phyloP scores from a whole-genome alignment of 2,113 vertebrate genomes.

The Bubo blakistoni region DNA sequence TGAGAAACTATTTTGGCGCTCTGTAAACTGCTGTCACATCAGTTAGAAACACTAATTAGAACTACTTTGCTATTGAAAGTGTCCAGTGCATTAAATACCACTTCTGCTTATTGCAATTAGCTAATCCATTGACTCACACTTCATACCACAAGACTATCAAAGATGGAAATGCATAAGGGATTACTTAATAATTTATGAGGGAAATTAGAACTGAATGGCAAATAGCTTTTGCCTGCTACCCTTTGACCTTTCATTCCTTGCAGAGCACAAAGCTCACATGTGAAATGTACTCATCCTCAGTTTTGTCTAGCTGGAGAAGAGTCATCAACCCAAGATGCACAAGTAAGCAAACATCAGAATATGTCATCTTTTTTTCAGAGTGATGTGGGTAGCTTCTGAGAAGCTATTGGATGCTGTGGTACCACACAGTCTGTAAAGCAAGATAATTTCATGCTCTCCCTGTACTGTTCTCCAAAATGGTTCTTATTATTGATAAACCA shows the following conservation, averaged over 20 bases:
- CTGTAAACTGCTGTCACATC: slow-evolving; percentile 85
- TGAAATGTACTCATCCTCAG: neutral
- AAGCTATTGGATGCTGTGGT: neutral
- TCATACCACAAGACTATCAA: slow-evolving; percentile 75
- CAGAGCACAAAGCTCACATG: neutral
- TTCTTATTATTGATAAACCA: slow-evolving; percentile 28
- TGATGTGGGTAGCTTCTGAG: neutral
- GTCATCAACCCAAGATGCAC: neutral
- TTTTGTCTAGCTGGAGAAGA: slow-evolving; percentile 26
- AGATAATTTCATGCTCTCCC: neutral
- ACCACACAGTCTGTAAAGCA: neutral
- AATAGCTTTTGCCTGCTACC: slow-evolving; percentile 68
- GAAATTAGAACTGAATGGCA: slow-evolving; percentile 74
- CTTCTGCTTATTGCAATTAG: slow-evolving; percentile 93
- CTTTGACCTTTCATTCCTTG: slow-evolving; percentile 53
- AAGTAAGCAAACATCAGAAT: neutral
- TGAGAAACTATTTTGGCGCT: slow-evolving; percentile 79
- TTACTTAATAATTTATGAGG: slow-evolving; percentile 84
- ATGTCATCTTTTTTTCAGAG: neutral
- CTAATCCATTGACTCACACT: slow-evolving; percentile 87
- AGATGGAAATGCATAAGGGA: slow-evolving; percentile 78
- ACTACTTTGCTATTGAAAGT: slow-evolving; percentile 85
- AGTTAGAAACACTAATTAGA: slow-evolving; percentile 90
- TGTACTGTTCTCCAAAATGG: neutral
- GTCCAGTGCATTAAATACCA: slow-evolving; percentile 87